phyloP scores from a whole-genome alignment of 2,113 vertebrate species.

The Chrysochloris asiatica region DNA sequence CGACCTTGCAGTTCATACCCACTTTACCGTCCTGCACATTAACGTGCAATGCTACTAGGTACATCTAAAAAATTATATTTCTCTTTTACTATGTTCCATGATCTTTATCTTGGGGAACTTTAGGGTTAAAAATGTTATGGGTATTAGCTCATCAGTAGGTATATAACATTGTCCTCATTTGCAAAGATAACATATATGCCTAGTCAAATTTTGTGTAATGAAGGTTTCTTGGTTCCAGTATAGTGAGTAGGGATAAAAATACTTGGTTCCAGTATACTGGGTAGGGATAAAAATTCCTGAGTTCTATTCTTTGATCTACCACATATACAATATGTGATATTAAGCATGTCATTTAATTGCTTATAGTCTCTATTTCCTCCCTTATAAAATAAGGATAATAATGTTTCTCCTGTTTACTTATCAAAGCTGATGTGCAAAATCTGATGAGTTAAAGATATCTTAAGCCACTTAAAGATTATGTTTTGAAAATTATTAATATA shows the following conservation, averaged over 20 bases:
- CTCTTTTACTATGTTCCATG: background rate
- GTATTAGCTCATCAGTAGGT: background rate
- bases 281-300: background rate
- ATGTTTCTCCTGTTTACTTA: slow-evolving; percentile 8
- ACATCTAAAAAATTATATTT: too few relatives aligned
- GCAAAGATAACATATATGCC: background rate
- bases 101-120: background rate
- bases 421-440: background rate
- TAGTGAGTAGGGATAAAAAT: background rate
- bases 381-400: background rate
- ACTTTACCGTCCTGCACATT: too few relatives aligned
- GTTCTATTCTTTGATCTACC: background rate
- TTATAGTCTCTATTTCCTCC: slow-evolving; percentile 25
- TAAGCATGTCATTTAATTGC: background rate
- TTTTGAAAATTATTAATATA: background rate
- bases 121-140: background rate
- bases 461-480: slow-evolving; percentile 32
- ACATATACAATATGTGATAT: background rate
- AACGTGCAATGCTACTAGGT: too few relatives aligned
- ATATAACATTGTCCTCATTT: background rate
- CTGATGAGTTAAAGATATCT: slow-evolving; percentile 17
- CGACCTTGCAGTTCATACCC: too few relatives aligned
- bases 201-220: background rate
- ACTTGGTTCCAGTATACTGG: background rate
- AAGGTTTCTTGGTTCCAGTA: background rate